Evolutionary conservation across 2,888 invertebrate genomes (phyloP).

Genomic region (Synanthedon vespiformis): DNA sequence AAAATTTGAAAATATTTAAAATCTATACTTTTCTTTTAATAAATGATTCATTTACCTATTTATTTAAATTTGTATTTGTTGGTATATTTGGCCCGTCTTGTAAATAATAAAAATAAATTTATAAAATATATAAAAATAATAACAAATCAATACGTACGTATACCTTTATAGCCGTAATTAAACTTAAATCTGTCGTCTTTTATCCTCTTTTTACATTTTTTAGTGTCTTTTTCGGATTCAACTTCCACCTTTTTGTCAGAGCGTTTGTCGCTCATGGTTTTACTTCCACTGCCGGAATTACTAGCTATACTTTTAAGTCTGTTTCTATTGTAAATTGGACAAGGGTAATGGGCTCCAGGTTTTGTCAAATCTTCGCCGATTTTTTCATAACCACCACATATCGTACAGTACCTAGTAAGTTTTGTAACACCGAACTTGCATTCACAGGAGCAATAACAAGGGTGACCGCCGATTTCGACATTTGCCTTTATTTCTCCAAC

Average conservation of each 20-base stretch:
- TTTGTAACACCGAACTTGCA: conserved; percentile 48
- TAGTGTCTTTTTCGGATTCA: conserved; percentile 40
- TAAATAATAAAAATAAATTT: not conserved
- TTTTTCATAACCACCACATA: conserved; percentile 51
- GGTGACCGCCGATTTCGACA: conserved; percentile 28
- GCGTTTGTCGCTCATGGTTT: conserved; percentile 8
- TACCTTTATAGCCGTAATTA: conserved; percentile 62
- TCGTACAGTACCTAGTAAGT: conserved; percentile 46
- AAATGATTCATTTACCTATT: too few relatives aligned
- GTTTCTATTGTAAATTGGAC: conserved; percentile 53
- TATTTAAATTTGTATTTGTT: too few relatives aligned
- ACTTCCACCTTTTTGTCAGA: conserved; percentile 3
- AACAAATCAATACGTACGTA: conserved; percentile 46
- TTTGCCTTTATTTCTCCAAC: conserved; percentile 31
- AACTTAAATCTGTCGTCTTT: conserved; percentile 51
- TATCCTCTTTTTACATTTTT: conserved; percentile 36
- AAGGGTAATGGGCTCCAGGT: conserved; percentile 27
- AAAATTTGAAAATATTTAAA: too few relatives aligned
- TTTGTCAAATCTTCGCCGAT: conserved; percentile 35
- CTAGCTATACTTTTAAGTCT: conserved; percentile 35
- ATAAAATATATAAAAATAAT: conserved; percentile 10
- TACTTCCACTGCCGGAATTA: conserved; percentile 39
- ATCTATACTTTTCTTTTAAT: too few relatives aligned
- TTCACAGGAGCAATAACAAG: conserved; percentile 53
- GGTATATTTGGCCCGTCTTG: too few relatives aligned